Conservation (phyloP, 2,797 vertebrate species). For the Myiothlypis coronata region DNA sequence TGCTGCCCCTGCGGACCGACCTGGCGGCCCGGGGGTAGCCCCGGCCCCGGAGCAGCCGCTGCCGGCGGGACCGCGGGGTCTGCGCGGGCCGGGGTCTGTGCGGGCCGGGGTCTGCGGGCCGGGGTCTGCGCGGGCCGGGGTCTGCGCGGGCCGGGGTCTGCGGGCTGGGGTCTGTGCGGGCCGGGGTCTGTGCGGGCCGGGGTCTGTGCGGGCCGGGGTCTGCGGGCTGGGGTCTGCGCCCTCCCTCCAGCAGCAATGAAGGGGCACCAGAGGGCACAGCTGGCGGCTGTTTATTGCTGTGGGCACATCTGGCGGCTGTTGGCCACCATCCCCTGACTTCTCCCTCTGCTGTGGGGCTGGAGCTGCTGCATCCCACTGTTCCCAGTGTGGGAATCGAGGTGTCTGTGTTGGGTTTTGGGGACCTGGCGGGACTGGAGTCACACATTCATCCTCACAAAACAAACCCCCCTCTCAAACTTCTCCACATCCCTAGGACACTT, state of each 20-base stretch:
- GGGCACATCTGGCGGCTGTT: neutral
- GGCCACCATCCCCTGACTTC: accelerated
- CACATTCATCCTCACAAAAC: too few relatives aligned
- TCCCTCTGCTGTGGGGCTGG: accelerated
- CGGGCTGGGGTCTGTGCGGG: too few relatives aligned
- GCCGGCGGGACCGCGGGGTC: neutral
- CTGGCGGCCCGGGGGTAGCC: conserved; percentile 72
- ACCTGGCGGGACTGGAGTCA: too few relatives aligned
- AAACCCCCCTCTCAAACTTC: too few relatives aligned
- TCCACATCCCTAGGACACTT: too few relatives aligned
- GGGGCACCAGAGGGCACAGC: neutral
- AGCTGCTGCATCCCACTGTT: neutral
- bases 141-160: accelerated
- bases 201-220: neutral
- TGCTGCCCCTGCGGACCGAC: conserved; percentile 87
- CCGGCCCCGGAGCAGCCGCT: neutral
- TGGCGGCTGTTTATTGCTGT: neutral
- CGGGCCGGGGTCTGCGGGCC: too few relatives aligned
- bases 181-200: too few relatives aligned
- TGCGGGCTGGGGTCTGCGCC: neutral
- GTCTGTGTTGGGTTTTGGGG: too few relatives aligned
- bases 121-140: too few relatives aligned
- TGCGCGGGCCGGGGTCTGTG: too few relatives aligned
- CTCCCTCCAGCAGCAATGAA: neutral
- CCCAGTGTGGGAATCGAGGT: neutral